These are phyloP conservation scores for Drepana arcuata DNA, from an alignment of 1,140 invertebrate species.

Conservation along the genomic window DNA sequence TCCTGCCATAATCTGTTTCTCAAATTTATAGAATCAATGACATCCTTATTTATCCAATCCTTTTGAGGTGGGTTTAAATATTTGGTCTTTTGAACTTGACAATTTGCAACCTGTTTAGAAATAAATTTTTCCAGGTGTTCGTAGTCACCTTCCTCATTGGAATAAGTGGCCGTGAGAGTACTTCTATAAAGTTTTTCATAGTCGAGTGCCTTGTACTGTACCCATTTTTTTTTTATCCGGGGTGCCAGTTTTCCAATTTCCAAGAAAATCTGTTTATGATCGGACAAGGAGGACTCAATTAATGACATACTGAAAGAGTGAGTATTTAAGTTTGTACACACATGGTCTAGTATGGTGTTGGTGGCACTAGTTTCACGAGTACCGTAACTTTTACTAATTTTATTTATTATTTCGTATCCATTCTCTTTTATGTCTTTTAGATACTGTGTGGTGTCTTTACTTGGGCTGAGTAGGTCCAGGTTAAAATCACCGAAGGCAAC, in stretches of 20 bases:
- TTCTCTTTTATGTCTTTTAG: neutral
- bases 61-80: neutral
- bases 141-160: no score
- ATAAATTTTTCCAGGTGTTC: no score
- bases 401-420: constrained; percentile 5
- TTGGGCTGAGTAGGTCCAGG: neutral
- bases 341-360: constrained; percentile 4
- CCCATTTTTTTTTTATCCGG: neutral
- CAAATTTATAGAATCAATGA: neutral
- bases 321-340: constrained; percentile 1
- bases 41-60: neutral
- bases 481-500: neutral
- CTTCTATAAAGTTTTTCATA: constrained; percentile 1
- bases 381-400: neutral
- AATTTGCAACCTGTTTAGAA: no score
- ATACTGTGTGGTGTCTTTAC: neutral
- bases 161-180: no score
- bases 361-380: neutral
- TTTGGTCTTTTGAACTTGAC: neutral
- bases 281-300: neutral
- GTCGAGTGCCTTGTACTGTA: constrained; percentile 1
- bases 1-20: neutral
- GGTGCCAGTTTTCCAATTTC: neutral
- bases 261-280: neutral
- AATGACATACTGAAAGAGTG: neutral